Conservation (phyloP, 2,113 vertebrate genomes). For the Dipodomys spectabilis region DNA sequence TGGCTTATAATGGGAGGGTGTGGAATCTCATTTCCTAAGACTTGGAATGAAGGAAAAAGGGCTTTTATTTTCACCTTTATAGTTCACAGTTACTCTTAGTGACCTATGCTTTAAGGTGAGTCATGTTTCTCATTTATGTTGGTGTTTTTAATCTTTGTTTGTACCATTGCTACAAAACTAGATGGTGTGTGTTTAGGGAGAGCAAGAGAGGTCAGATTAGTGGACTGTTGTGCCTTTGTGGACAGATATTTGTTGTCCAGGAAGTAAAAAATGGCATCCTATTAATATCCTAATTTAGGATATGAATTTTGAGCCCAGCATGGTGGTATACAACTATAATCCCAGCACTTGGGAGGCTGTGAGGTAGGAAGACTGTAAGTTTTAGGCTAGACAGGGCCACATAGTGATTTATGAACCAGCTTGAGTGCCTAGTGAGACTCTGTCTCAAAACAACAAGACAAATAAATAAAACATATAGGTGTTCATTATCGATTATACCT, state of each 20-base stretch:
- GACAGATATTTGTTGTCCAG: background rate
- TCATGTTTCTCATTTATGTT: background rate
- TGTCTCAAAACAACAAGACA: no score
- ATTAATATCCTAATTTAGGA: background rate
- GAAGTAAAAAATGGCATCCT: background rate
- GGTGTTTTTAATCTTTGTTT: slow-evolving; percentile 20
- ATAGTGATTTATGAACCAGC: no score
- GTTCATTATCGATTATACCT: background rate
- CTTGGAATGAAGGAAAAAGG: background rate
- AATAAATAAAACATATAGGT: background rate
- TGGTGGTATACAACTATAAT: no score
- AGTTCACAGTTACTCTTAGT: background rate
- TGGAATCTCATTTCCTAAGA: slow-evolving; percentile 48
- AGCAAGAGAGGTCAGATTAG: background rate
- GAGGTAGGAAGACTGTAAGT: no score
- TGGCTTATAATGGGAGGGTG: background rate
- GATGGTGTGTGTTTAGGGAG: background rate
- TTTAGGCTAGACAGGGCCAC: no score
- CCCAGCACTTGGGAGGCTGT: no score
- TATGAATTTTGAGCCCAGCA: background rate
- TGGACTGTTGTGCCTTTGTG: background rate
- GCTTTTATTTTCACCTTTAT: background rate
- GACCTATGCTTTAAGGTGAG: background rate
- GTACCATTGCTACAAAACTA: background rate
- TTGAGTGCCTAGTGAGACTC: no score